Evolutionary conservation across 2,797 vertebrate genomes (phyloP).

Genomic region (Esox lucius): DNA sequence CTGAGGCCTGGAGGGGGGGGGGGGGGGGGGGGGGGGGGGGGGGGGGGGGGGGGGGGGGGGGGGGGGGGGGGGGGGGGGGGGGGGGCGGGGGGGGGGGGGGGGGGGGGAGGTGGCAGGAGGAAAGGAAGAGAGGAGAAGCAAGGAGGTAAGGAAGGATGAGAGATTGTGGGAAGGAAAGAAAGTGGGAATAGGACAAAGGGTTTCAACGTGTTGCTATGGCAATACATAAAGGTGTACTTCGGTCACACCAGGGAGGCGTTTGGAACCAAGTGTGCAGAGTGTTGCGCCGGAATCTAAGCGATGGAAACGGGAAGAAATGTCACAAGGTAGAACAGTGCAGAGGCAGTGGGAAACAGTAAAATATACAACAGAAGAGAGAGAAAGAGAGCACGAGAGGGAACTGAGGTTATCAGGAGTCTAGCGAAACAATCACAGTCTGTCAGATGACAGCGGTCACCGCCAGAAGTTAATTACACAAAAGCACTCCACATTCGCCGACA

Average conservation of each 20-base stretch:
- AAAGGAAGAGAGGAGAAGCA: background rate
- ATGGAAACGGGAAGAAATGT: background rate
- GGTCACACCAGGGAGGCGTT: background rate
- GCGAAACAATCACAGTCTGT: background rate
- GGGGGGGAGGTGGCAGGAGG: conserved; percentile 69
- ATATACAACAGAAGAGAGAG: background rate
- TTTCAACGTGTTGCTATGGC: background rate
- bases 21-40: conserved; percentile 85
- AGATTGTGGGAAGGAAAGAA: background rate
- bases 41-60: conserved; percentile 85
- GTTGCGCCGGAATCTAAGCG: background rate
- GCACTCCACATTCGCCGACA: background rate
- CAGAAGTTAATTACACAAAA: background rate
- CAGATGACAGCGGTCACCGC: background rate
- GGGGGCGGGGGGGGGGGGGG: conserved; percentile 94
- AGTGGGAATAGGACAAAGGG: background rate
- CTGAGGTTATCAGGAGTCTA: background rate
- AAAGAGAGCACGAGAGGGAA: background rate
- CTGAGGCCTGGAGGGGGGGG: conserved; percentile 96
- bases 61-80: conserved; percentile 92
- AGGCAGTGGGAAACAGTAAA: background rate
- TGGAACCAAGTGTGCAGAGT: background rate
- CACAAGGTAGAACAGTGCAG: background rate
- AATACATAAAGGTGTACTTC: background rate
- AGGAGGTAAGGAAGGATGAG: background rate